Percentiles rank a stretch among this genome's conserved stretches.
phyloP scores from a whole-genome alignment of 2,113 vertebrate species.

The Cyprinodon tularosa region DNA sequence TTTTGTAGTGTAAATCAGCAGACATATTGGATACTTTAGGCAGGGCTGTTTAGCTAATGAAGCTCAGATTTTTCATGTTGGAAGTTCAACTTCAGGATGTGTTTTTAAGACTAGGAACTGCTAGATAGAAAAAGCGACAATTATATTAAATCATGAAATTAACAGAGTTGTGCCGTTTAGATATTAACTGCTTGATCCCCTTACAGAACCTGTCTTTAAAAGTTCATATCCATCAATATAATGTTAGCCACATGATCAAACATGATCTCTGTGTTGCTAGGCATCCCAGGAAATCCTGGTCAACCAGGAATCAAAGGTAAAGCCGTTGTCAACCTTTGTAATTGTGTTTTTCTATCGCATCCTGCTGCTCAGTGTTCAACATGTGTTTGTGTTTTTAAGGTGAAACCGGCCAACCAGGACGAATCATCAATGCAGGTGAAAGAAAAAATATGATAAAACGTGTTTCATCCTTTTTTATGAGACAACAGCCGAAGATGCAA shows the following conservation, averaged over 20 bases:
- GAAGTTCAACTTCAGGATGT: too few species aligned
- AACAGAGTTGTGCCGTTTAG: not conserved
- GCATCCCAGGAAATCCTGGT: conserved; percentile 88
- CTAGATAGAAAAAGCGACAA: not conserved
- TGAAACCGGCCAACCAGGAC: conserved; percentile 83
- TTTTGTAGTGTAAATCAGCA: not conserved
- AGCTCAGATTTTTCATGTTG: too few species aligned
- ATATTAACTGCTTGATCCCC: not conserved
- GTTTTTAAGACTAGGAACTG: not conserved
- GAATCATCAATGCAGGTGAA: conserved; percentile 87
- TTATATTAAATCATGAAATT: not conserved
- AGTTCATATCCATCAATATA: not conserved
- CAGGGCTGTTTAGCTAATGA: not conserved
- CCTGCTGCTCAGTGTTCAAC: not conserved
- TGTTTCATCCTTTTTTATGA: not conserved
- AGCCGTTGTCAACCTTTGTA: not conserved
- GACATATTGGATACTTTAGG: not conserved
- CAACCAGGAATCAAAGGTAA: conserved; percentile 87
- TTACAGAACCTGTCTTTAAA: not conserved
- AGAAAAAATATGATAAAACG: not conserved
- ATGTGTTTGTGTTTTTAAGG: conserved; percentile 53
- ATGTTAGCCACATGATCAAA: not conserved
- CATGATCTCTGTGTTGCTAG: conserved; percentile 63
- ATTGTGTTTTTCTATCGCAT: not conserved
- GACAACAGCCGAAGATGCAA: conserved; percentile 1